A percentile compares a stretch with the other conserved stretches of the same genome.
Conservation (phyloP, 2,888 invertebrate species). For the Drosophila pullipes region DNA sequence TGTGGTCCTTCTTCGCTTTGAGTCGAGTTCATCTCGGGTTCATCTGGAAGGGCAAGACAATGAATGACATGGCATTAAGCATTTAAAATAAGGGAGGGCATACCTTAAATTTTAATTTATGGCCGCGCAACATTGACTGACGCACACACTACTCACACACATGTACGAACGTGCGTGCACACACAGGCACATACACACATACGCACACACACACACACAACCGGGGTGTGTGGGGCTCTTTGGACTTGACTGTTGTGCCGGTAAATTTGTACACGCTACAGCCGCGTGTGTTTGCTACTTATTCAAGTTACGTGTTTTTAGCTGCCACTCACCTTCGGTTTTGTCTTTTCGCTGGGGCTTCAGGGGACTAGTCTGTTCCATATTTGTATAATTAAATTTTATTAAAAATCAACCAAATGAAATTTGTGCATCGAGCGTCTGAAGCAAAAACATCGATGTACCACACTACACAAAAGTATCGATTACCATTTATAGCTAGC, state of each 20-base stretch:
- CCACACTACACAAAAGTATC: constrained; percentile 3
- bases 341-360: constrained; percentile 62
- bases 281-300: constrained; percentile 34
- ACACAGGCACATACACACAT: constrained; percentile 23
- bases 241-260: constrained; percentile 57
- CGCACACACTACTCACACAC: constrained; percentile 49
- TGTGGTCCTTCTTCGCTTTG: constrained; percentile 53
- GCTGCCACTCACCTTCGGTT: constrained; percentile 68
- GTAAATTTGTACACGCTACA: constrained; percentile 50
- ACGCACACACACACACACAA: constrained; percentile 50
- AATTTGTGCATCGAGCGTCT: constrained; percentile 51
- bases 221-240: constrained; percentile 43
- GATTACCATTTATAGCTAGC: constrained; percentile 6
- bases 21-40: constrained; percentile 27
- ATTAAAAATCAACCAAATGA: constrained; percentile 31
- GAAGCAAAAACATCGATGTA: constrained; percentile 37
- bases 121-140: constrained; percentile 42
- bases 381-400: constrained; percentile 43
- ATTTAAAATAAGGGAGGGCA: constrained; percentile 59
- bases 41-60: constrained; percentile 71
- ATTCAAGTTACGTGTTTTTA: constrained; percentile 33
- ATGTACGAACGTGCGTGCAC: constrained; percentile 22
- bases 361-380: constrained; percentile 63
- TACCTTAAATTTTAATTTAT: constrained; percentile 81
- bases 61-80: constrained; percentile 82